Evolutionary conservation across 2,888 invertebrate genomes (phyloP).

Genomic region (Oligia strigilis): DNA sequence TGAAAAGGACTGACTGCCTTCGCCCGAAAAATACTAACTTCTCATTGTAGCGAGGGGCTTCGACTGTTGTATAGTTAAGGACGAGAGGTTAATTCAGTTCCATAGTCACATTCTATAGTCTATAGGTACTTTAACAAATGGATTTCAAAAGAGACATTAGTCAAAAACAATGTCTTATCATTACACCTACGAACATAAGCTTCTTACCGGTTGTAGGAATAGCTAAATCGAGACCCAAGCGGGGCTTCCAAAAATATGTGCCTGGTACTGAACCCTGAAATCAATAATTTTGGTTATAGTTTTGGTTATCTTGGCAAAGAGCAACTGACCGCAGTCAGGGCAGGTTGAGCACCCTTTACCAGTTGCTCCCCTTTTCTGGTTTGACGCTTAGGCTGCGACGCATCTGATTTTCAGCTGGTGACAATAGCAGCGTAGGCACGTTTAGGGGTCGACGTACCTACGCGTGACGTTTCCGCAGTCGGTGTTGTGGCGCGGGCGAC

Average conservation of each 20-base stretch:
- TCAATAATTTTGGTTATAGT: neutral
- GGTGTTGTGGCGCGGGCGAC: too few species aligned
- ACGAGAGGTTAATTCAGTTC: neutral
- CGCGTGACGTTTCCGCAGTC: too few species aligned
- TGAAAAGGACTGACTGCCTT: neutral
- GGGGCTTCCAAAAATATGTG: constrained; percentile 75
- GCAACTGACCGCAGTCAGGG: too few species aligned
- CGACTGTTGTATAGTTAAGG: neutral
- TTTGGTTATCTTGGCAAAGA: too few species aligned
- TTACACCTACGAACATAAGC: neutral
- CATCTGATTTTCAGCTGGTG: too few species aligned
- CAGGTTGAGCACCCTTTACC: too few species aligned
- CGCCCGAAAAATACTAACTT: neutral
- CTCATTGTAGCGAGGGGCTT: neutral
- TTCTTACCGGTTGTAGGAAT: constrained; percentile 70
- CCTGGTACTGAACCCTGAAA: constrained; percentile 71
- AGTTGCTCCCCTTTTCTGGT: too few species aligned
- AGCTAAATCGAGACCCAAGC: constrained; percentile 72
- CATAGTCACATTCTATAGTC: neutral
- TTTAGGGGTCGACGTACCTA: too few species aligned
- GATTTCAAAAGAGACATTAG: neutral
- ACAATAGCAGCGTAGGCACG: too few species aligned
- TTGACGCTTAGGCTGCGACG: too few species aligned
- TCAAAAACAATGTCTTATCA: neutral
- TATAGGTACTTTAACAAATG: too few species aligned